A percentile compares a stretch with the other conserved stretches of the same genome.
Conservation (phyloP, 2,797 vertebrate genomes). For the Scolopax bukidnonensis region DNA sequence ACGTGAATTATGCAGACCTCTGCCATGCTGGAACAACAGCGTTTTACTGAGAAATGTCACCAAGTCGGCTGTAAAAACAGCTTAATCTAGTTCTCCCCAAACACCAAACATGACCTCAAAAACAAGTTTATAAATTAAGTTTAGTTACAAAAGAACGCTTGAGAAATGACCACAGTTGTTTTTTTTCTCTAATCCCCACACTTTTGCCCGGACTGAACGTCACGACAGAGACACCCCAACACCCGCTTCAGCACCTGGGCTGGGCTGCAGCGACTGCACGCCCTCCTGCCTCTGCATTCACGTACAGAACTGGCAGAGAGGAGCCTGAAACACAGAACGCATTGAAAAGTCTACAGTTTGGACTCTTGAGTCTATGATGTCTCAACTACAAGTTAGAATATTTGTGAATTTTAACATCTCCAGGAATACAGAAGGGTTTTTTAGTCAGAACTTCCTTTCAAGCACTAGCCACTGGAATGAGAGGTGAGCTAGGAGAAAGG, state of each 20-base stretch:
- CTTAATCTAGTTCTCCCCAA: constrained; percentile 11
- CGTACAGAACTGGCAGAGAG: not conserved
- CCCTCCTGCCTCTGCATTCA: not conserved
- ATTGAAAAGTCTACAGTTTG: not conserved
- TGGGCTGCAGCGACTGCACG: not conserved
- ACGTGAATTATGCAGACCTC: constrained; percentile 52
- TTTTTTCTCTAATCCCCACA: not conserved
- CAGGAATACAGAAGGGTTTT: not conserved
- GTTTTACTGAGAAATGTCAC: constrained; percentile 5
- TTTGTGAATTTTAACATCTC: not conserved
- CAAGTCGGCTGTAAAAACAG: constrained; percentile 43
- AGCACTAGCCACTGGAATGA: not conserved
- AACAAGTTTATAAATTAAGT: not conserved
- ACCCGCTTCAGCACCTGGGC: not conserved
- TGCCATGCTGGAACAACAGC: constrained; percentile 44
- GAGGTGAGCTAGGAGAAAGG: not conserved
- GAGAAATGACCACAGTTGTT: not conserved
- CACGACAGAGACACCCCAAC: not conserved
- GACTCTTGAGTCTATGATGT: not conserved
- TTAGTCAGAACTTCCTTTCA: not conserved
- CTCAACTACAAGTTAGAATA: not conserved
- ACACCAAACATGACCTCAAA: not conserved
- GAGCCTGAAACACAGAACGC: not conserved
- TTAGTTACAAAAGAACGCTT: not conserved
- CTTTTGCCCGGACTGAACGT: not conserved